phyloP scores from a whole-genome alignment of 2,113 vertebrate species.

The Toxostoma redivivum region DNA sequence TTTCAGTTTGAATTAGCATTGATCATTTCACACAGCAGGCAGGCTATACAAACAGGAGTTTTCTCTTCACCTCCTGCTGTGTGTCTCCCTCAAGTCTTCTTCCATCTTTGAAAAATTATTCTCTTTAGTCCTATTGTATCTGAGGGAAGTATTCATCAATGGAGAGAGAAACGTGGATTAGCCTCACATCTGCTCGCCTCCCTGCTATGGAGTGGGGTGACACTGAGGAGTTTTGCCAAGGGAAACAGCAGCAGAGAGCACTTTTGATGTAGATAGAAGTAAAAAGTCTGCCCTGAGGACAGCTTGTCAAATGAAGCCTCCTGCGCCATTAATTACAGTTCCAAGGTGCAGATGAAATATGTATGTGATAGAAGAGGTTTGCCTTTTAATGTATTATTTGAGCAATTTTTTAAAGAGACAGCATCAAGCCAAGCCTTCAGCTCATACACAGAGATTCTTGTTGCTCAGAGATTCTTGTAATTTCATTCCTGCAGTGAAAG shows the following conservation, averaged over 20 bases:
- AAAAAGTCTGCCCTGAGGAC: slow-evolving; percentile 23
- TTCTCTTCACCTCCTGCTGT: neutral
- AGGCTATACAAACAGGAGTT: neutral
- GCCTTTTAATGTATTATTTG: neutral
- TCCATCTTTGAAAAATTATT: slow-evolving; percentile 9
- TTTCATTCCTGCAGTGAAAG: neutral
- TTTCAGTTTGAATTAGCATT: slow-evolving; percentile 7
- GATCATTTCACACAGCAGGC: slow-evolving; percentile 17
- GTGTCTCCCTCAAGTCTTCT: neutral
- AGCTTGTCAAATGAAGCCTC: neutral
- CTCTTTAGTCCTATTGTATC: neutral
- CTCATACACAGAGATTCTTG: neutral
- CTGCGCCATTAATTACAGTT: slow-evolving; percentile 28
- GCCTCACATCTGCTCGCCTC: neutral
- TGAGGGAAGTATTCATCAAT: neutral
- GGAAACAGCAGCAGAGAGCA: neutral
- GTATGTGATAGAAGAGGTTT: slow-evolving; percentile 8
- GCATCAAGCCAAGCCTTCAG: neutral
- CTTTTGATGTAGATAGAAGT: slow-evolving; percentile 32
- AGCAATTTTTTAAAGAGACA: slow-evolving; percentile 16
- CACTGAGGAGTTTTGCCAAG: neutral
- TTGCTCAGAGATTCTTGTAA: neutral
- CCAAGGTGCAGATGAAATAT: slow-evolving; percentile 34
- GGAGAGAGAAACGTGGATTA: neutral
- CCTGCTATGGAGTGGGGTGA: rapidly evolving